These are phyloP conservation scores for Gisinianus flammeolus DNA, from an alignment of 2,888 invertebrate genomes.

Conservation along the genomic window DNA sequence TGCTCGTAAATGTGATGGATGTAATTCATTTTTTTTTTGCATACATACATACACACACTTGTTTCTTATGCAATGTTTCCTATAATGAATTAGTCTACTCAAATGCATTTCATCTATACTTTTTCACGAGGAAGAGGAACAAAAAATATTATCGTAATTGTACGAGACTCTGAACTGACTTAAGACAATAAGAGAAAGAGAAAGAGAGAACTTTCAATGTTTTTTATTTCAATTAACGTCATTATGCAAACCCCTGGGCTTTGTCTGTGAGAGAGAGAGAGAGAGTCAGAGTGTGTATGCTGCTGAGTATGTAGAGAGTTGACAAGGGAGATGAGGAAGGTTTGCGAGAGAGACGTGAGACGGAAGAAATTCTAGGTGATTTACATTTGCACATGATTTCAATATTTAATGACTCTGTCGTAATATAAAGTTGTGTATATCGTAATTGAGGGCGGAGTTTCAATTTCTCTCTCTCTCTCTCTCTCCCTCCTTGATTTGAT, in stretches of 20 bases:
- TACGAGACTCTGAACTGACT: no score
- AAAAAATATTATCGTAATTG: no score
- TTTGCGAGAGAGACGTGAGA: slow-evolving; percentile 22
- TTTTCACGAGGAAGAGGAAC: background rate
- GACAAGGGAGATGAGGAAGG: background rate
- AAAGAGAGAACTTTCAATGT: background rate
- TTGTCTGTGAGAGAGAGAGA: no score
- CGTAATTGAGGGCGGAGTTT: background rate
- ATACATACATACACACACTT: background rate
- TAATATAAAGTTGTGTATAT: background rate
- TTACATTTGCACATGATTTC: slow-evolving; percentile 38
- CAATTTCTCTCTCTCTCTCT: slow-evolving; percentile 3
- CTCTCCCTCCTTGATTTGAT: background rate
- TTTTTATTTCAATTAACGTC: no score
- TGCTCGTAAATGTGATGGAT: no score
- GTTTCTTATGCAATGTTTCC: background rate
- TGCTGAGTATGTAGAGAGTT: background rate
- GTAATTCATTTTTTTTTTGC: no score
- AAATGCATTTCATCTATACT: no score
- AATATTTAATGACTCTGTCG: slow-evolving; percentile 35
- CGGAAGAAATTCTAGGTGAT: slow-evolving; percentile 25
- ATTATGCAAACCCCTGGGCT: no score
- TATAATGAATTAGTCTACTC: no score
- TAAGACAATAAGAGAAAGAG: background rate
- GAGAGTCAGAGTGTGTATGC: slow-evolving; percentile 4